phyloP scores from a whole-genome alignment of 2,797 vertebrate genomes.

The Allobates femoralis region DNA sequence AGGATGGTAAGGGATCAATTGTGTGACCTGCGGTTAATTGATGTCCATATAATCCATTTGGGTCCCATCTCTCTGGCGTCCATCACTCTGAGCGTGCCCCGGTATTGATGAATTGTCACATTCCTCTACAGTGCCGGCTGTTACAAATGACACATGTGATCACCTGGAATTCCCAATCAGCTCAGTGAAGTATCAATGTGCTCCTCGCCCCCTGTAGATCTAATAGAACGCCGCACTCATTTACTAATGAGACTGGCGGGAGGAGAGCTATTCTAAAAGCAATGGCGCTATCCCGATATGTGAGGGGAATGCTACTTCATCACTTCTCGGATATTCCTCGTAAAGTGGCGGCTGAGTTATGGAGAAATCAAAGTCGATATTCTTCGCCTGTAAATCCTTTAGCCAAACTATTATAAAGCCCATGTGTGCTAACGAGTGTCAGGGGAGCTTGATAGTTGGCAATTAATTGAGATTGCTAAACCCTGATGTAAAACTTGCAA shows the following conservation, averaged over 20 bases:
- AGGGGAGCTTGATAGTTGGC: too few relatives aligned
- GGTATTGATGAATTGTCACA: constrained; percentile 28
- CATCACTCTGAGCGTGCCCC: constrained; percentile 28
- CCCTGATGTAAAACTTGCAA: too few relatives aligned
- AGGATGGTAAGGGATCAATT: constrained; percentile 22
- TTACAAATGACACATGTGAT: constrained; percentile 10
- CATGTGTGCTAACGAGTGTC: too few relatives aligned
- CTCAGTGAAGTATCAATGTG: neutral
- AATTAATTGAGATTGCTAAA: too few relatives aligned
- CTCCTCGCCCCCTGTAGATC: neutral
- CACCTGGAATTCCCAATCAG: constrained; percentile 2
- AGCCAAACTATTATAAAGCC: too few relatives aligned
- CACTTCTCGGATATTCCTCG: neutral
- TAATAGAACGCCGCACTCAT: neutral
- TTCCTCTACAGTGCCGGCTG: neutral
- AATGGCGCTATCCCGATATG: neutral
- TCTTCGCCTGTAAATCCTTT: too few relatives aligned
- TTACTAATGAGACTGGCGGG: neutral
- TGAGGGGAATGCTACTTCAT: neutral
- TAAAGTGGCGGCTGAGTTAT: neutral
- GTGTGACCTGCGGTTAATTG: constrained; percentile 38
- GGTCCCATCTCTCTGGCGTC: constrained; percentile 21
- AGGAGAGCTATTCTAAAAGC: too few relatives aligned
- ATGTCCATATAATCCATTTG: constrained; percentile 52
- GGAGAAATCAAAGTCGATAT: too few relatives aligned